Evolutionary conservation across 30 jellyfish, hydroid and myxozoan species (phyloP).

Genomic region (Aurelia coerulea): DNA sequence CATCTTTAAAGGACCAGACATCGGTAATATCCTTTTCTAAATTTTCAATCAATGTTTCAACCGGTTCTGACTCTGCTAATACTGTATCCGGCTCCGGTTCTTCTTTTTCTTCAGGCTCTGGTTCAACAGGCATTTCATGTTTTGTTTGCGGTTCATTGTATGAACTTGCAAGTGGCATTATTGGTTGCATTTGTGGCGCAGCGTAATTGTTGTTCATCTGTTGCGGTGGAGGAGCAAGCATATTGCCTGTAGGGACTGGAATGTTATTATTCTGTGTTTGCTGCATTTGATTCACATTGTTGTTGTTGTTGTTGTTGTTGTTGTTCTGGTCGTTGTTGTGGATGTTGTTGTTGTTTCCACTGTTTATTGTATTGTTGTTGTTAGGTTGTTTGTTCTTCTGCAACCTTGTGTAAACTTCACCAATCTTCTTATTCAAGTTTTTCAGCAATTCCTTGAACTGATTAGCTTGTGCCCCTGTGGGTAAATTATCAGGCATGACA

Average conservation of each 20-base stretch:
- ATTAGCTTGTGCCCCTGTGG: slow-evolving; percentile 73
- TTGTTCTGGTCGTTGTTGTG: not conserved
- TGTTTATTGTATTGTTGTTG: not conserved
- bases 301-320: slow-evolving; percentile 1
- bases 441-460: slow-evolving; percentile 76
- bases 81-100: slow-evolving; percentile 78
- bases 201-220: slow-evolving; percentile 32
- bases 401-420: slow-evolving; percentile 79
- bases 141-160: slow-evolving; percentile 48
- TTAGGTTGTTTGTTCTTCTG: slow-evolving; percentile 3
- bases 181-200: slow-evolving; percentile 38
- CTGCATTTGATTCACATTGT: not conserved
- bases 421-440: slow-evolving; percentile 86
- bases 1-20: slow-evolving; percentile 95
- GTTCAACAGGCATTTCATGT: slow-evolving; percentile 64
- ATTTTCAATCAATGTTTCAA: slow-evolving; percentile 89
- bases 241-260: slow-evolving; percentile 29
- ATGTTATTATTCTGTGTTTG: slow-evolving; percentile 2
- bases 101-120: slow-evolving; percentile 79
- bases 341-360: slow-evolving; percentile 33
- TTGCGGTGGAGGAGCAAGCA: slow-evolving; percentile 29
- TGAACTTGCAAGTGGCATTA: slow-evolving; percentile 32
- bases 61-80: slow-evolving; percentile 94
- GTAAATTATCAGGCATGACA: slow-evolving; percentile 59
- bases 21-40: slow-evolving; percentile 97